These are phyloP conservation scores for Catalaphyllia jardinei DNA, from an alignment of 64 coral and sea anemone genomes.

Conservation along the genomic window DNA sequence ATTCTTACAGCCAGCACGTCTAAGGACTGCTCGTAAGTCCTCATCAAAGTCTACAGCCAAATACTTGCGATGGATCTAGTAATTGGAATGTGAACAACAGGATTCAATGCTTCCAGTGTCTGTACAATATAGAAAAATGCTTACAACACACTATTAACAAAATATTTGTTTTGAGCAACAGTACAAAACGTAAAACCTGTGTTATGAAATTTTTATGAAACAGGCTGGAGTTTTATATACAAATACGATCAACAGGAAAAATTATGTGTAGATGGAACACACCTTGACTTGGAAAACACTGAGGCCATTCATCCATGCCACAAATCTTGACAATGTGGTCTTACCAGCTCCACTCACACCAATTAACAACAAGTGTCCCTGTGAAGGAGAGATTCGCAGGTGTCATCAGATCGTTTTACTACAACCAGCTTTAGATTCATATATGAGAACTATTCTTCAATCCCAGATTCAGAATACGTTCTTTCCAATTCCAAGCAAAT, in stretches of 20 bases:
- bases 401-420: too few relatives aligned
- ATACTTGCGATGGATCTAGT: slow-evolving; percentile 98
- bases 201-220: too few relatives aligned
- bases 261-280: background rate
- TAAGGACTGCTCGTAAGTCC: slow-evolving; percentile 86
- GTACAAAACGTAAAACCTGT: too few relatives aligned
- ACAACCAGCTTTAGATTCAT: too few relatives aligned
- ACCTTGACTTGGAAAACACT: slow-evolving; percentile 99
- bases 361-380: slow-evolving; percentile 98
- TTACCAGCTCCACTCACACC: slow-evolving; percentile 99
- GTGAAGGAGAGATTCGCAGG: background rate
- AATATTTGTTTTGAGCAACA: too few relatives aligned
- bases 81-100: background rate
- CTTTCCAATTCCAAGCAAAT: background rate
- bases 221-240: too few relatives aligned
- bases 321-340: slow-evolving; percentile 96
- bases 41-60: slow-evolving; percentile 92
- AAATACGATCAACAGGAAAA: too few relatives aligned
- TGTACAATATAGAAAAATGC: too few relatives aligned
- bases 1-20: slow-evolving; percentile 94
- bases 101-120: background rate
- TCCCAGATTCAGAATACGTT: background rate
- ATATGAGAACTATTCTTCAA: too few relatives aligned
- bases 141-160: too few relatives aligned
- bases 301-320: slow-evolving; percentile 99